Base-by-base conservation (phyloP, 2,797 vertebrate genomes). In the Streptopelia turtur region DNA sequence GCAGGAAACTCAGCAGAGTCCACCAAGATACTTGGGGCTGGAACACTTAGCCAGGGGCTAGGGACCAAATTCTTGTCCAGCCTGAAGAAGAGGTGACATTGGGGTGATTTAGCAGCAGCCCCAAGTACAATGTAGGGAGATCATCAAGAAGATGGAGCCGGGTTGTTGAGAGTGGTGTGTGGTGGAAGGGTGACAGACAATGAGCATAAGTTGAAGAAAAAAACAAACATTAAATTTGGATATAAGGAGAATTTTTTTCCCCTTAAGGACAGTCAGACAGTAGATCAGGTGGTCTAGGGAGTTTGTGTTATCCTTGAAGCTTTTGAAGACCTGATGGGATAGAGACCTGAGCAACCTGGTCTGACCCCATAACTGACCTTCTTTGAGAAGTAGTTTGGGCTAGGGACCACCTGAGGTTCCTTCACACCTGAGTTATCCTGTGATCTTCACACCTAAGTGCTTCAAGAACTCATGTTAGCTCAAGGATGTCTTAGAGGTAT, bases 161-260 rank as follows among this genome's bases (percentile, higher is more conserved):
- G 1, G 0, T 2, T 64, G n/a, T 61, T 68, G 45, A 57, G 8
- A 21, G 3, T 1, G 1, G 3, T 57, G 5, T 27, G 49, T 41
- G 16, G 6, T 64, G 16, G 21, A 72, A 70, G 1, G 6, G 3
- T 50, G 24, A 82, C n/a, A 85, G 13, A 59, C 43, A 59, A 16
- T 1, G 1, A 3, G 5, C 3, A 5, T 31, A 55, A 72, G 3
- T 9, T 13, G 8, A 15, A 55, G 28, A 21, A 45, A 50, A 45
- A 33, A 21, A 39, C 47, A 50, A 47, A 22, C 3, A 13, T 3
- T 31, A 2, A 5, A 1, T 23, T 16, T 60, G 4, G 15, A 15
- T 60, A 37, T 28, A n/a, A 57, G 2, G 13, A 80, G 22, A 87
- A 66, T 5, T 8, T 2, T 1, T 33, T 77, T 66, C 18, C 3